Conservation (phyloP, 2,888 invertebrate genomes). For the Drepanosiphum platanoidis region DNA sequence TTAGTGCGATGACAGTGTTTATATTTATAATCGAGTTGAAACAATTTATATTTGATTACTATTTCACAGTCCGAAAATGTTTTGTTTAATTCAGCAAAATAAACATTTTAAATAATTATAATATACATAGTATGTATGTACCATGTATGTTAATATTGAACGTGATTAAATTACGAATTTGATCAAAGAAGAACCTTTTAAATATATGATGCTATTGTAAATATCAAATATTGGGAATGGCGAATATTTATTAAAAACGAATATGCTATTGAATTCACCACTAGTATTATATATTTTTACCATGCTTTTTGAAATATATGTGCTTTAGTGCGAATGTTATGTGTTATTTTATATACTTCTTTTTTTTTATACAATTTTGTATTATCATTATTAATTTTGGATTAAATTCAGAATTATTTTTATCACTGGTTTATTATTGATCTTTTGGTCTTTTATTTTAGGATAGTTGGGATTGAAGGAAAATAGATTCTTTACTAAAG, state of each 20-base stretch:
- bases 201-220: not conserved
- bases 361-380: not conserved
- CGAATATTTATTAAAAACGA: not conserved
- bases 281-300: not conserved
- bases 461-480: conserved; percentile 7
- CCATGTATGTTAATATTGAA: not conserved
- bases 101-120: not conserved
- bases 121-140: not conserved
- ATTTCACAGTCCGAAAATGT: not conserved
- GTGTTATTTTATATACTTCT: not conserved
- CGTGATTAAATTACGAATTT: not conserved
- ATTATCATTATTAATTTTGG: no score
- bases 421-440: not conserved
- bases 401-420: conserved; percentile 24
- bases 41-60: not conserved
- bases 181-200: not conserved
- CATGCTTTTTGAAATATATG: conserved; percentile 33
- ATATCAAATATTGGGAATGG: not conserved
- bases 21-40: not conserved
- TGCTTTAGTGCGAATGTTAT: not conserved
- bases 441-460: not conserved
- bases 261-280: conserved; percentile 21
- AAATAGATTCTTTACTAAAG: not conserved
- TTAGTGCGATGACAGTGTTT: not conserved
- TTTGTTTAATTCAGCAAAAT: not conserved